These are phyloP conservation scores for Epinotia brunnichana DNA, from an alignment of 2,888 invertebrate species.

Conservation along the genomic window DNA sequence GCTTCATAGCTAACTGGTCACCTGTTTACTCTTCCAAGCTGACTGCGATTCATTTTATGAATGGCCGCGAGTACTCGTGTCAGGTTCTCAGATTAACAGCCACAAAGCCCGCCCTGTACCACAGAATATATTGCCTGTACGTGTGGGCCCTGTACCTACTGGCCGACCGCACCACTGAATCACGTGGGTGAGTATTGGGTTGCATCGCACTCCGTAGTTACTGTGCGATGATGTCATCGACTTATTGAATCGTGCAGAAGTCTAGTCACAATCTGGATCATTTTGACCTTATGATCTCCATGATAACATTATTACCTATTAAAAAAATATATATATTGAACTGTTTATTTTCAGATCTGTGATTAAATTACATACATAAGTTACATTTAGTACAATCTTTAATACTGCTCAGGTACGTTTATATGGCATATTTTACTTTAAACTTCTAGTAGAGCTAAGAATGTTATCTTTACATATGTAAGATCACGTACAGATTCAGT, in stretches of 20 bases:
- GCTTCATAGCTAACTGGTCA: not conserved
- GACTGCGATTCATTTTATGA: not conserved
- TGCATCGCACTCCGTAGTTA: constrained; percentile 68
- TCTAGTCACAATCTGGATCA: constrained; percentile 16
- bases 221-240: constrained; percentile 63
- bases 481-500: not conserved
- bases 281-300: constrained; percentile 4
- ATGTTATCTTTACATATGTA: not conserved
- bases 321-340: too few relatives aligned
- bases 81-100: not conserved
- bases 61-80: not conserved
- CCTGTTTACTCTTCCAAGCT: not conserved
- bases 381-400: too few relatives aligned
- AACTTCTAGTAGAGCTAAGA: not conserved
- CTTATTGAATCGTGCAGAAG: constrained; percentile 33
- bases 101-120: constrained; percentile 11
- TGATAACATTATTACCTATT: not conserved
- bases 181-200: constrained; percentile 66
- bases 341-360: too few relatives aligned
- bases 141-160: not conserved
- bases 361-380: too few relatives aligned
- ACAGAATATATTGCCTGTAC: too few relatives aligned
- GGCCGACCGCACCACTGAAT: constrained; percentile 57
- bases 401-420: not conserved
- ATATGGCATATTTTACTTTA: not conserved